Percentiles rank a stretch among this genome's conserved stretches.
Evolutionary conservation across 2,113 vertebrate genomes (phyloP).

Genomic region (Ariopsis seemanni): DNA sequence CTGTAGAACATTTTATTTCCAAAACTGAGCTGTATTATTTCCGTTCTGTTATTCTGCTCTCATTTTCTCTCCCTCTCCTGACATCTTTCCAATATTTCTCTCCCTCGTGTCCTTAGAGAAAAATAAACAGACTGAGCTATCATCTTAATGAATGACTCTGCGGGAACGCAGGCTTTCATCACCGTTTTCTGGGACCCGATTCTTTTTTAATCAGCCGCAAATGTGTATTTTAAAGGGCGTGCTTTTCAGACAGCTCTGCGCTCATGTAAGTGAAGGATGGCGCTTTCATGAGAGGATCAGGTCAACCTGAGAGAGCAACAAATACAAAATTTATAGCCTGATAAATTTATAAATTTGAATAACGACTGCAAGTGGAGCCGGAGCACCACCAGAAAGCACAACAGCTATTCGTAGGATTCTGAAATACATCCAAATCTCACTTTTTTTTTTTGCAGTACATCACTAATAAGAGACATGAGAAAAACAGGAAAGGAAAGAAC

Average conservation of each 20-base stretch:
- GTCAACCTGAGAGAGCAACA: not conserved
- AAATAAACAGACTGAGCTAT: constrained; percentile 20
- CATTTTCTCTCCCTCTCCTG: not conserved
- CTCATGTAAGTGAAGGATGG: constrained; percentile 25
- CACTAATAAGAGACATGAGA: not conserved
- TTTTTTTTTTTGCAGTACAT: not conserved
- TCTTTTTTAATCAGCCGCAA: constrained; percentile 37
- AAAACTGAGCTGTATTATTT: not conserved
- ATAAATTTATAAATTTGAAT: not conserved
- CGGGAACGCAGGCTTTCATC: constrained; percentile 22
- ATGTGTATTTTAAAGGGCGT: constrained; percentile 29
- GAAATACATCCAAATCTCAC: not conserved
- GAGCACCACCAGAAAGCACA: not conserved
- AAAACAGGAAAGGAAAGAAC: not conserved
- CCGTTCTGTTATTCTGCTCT: not conserved
- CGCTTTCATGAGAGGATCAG: constrained; percentile 25
- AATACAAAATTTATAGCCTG: not conserved
- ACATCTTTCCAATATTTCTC: constrained; percentile 8
- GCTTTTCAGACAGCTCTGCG: constrained; percentile 16
- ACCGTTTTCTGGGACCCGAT: constrained; percentile 11
- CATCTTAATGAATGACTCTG: constrained; percentile 28
- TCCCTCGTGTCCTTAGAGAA: not conserved
- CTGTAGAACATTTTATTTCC: not conserved
- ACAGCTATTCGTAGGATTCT: not conserved
- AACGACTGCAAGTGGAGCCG: constrained; percentile 5